Conservation (phyloP, 1,140 invertebrate species). For the Heliconius hermathena region DNA sequence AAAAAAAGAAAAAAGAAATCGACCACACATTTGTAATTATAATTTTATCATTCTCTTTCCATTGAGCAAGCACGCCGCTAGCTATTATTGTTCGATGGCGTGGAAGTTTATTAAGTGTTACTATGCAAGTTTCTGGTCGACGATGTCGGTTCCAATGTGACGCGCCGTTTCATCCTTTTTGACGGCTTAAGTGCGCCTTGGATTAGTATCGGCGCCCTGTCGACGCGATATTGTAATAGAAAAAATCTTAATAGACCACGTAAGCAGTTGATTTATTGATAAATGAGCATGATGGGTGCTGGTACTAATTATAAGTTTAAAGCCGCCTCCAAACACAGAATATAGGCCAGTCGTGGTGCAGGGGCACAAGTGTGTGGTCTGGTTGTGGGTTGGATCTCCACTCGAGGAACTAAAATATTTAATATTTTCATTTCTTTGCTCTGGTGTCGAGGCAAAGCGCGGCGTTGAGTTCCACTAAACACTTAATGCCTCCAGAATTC, state of each 20-base stretch:
- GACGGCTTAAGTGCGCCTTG: slow-evolving; percentile 61
- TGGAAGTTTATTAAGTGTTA: slow-evolving; percentile 40
- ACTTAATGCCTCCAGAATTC: no score
- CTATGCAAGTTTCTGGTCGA: slow-evolving; percentile 31
- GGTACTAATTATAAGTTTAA: no score
- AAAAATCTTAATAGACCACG: slow-evolving; percentile 3
- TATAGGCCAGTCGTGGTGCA: no score
- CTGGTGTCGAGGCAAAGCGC: no score
- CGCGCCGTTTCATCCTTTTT: slow-evolving; percentile 57
- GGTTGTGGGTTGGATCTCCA: no score
- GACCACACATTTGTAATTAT: background rate
- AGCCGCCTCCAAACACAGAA: no score
- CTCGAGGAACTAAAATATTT: no score
- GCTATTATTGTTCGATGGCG: slow-evolving; percentile 26
- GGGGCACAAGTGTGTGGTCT: no score
- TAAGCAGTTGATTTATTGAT: background rate
- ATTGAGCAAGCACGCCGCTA: slow-evolving; percentile 28
- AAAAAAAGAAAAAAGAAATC: background rate
- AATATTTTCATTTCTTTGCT: no score
- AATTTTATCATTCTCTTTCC: slow-evolving; percentile 39
- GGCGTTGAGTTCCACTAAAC: no score
- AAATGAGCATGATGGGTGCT: background rate
- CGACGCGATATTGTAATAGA: slow-evolving; percentile 42
- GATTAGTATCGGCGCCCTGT: slow-evolving; percentile 47
- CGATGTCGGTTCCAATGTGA: slow-evolving; percentile 54